Percentiles rank a stretch among this genome's conserved stretches.
Evolutionary conservation across 1,140 invertebrate genomes (phyloP).

Genomic region (Meloidogyne hapla): DNA sequence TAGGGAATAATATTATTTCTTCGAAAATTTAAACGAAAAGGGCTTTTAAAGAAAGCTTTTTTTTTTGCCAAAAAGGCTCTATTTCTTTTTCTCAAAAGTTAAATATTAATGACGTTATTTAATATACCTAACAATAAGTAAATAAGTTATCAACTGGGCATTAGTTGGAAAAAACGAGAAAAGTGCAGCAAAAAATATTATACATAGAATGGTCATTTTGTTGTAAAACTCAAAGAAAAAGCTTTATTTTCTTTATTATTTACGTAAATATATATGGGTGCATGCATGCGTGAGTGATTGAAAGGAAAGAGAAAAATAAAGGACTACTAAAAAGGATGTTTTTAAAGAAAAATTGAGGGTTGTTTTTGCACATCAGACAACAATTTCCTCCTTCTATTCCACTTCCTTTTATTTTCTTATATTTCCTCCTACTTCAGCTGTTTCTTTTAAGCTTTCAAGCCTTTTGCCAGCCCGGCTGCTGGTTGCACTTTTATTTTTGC

Average conservation of each 20-base stretch:
- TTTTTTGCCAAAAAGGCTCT: too few relatives aligned
- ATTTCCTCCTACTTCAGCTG: neutral
- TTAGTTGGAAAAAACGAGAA: too few relatives aligned
- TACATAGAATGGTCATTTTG: neutral
- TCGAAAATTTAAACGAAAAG: too few relatives aligned
- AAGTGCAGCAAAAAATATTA: too few relatives aligned
- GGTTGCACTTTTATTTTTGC: constrained; percentile 3
- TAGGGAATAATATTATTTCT: too few relatives aligned
- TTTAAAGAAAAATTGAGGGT: neutral
- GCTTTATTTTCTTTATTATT: too few relatives aligned
- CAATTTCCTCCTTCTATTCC: neutral
- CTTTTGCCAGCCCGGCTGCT: neutral
- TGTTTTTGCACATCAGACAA: neutral
- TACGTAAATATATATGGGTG: neutral
- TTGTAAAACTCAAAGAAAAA: neutral
- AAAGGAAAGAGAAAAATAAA: neutral
- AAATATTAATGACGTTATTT: too few relatives aligned
- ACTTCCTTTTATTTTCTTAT: neutral
- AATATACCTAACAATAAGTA: too few relatives aligned
- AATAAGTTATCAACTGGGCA: too few relatives aligned
- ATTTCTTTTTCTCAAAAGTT: too few relatives aligned
- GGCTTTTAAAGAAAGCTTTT: too few relatives aligned
- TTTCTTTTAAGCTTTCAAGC: constrained; percentile 5
- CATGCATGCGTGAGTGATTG: constrained; percentile 5
- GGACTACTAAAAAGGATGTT: neutral